Percentiles rank a stretch among this genome's conserved stretches.
Conservation (phyloP, 1,140 invertebrate genomes). For the Xylocopa sonorina region DNA sequence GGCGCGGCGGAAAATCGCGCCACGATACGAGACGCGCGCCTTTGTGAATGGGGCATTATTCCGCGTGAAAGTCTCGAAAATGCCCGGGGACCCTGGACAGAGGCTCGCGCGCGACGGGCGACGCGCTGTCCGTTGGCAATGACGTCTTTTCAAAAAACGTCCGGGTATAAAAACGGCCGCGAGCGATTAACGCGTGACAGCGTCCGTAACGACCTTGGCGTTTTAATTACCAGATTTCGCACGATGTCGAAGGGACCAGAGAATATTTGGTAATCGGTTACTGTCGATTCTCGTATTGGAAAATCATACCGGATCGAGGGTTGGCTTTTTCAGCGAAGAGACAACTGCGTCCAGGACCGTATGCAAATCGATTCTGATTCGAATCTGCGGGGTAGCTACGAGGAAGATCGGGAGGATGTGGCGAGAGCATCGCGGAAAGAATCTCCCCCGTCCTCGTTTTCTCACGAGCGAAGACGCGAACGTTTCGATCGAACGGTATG, state of each 20-base stretch:
- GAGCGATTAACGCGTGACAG: background rate
- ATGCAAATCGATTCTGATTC: conserved; percentile 50
- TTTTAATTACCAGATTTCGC: conserved; percentile 17
- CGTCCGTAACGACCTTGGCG: background rate
- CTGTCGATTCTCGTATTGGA: too few species aligned
- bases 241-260: background rate
- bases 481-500: background rate
- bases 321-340: background rate
- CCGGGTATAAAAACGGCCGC: too few species aligned
- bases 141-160: background rate
- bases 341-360: background rate
- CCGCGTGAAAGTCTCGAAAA: conserved; percentile 3
- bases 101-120: too few species aligned
- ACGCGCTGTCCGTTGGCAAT: background rate
- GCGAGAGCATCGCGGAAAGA: background rate
- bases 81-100: too few species aligned
- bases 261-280: background rate
- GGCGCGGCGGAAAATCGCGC: conserved; percentile 30
- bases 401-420: conserved; percentile 13
- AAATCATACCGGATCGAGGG: too few species aligned
- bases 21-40: conserved; percentile 30
- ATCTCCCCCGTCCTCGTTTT: background rate
- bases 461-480: conserved; percentile 17
- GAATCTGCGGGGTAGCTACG: conserved; percentile 18
- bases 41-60: conserved; percentile 46